Evolutionary conservation across 2,113 vertebrate genomes (phyloP), one percentile per base, ranked within the genome.

Genomic region (Protobothrops flavoviridis): DNA sequence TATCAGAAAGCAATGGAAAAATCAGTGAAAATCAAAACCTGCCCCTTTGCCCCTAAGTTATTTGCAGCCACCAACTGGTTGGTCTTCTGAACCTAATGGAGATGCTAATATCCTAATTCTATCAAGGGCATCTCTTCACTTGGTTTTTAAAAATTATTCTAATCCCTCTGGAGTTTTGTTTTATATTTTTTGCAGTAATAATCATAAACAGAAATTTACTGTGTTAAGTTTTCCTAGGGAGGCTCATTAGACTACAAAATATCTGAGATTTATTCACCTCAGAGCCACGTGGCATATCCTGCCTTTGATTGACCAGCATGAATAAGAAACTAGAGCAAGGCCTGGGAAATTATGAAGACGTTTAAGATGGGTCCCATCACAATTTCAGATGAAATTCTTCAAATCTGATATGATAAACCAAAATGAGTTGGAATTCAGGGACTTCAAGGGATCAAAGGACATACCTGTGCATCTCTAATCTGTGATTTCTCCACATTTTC

Each of bases 121-220:
- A n/a, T 64, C 26, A 64, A 64, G 26, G 9, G 26, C 61, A 64
- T n/a, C 10, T 64, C 61, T 64, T 64, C 61, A 29, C 61, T 29
- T 29, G 26, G 61, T 10, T 64, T 64, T 64, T 64, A 64, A 64
- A 48, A 64, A 64, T 64, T 64, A 64, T 64, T 64, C 61, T n/a
- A 59, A 21, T 59, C 57, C 23, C 7, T 59, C 57, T 59, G 26
- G 61, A 4, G 4, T 64, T n/a, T n/a, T 24, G n/a, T 64, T 64
- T 45, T 21, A 9, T 81, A 45, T 9, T 85, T 7, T 39, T 20
- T 20, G 74, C 5, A 50, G 45, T 10, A 0, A 0, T 7, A 0
- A 0, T 29, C 29, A 64, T n/a, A 64, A 64, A 64, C 29, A 64
- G 26, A 3, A n/a, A 64, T 29, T 61, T 24, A 10, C 24, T 64